Evolutionary conservation across 2,888 invertebrate species (phyloP), one percentile per base, ranked within the genome.

Genomic region (Patella ulyssiponensis): DNA sequence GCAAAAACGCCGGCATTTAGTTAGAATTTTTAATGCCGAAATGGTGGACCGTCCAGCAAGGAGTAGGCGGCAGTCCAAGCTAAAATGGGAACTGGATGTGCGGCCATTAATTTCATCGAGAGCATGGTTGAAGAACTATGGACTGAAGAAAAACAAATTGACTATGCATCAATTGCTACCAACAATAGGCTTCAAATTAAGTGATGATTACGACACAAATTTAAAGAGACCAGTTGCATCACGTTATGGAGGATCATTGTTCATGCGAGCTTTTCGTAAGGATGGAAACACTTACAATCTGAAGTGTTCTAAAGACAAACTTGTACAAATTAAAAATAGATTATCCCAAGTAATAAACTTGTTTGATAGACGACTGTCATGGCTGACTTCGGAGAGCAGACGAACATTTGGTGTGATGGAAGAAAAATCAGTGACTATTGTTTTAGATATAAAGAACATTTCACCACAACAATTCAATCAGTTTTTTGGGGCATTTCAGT

Each of bases 331-430:
- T 33, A 88, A 89, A 74, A 83, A 86, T 23, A 81, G 90, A 7
- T 82, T 92, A 52, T 76, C 79, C 14, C 89, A 90, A 75, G 88
- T 90, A 15, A 84, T 90, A 54, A 73, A 80, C 27, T 83, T 91
- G 74, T 91, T 89, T 79, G 87, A 88, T 58, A 84, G 89, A 1
- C 85, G 92, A 15, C 85, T 92, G 20, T 88, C 89, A 69, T 92
- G 92, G 91, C 82, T 92, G 79, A 92, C 91, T 1, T 85, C 89
- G 12, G 91, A 91, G 74, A 91, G 91, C 80, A 83, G 92, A 11
- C 86, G 91, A 7, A 79, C 90, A 51, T 92, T 92, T 85, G 92
- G 92, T 44, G 89, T 92, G 5, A 87, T 92, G 44, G 88, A 90
- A 80, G 92, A 92, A 83, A 88, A 86, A 70, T 83, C 84, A 14